Conservation (phyloP, 2,888 invertebrate species). For the Tetragnatha montana region DNA sequence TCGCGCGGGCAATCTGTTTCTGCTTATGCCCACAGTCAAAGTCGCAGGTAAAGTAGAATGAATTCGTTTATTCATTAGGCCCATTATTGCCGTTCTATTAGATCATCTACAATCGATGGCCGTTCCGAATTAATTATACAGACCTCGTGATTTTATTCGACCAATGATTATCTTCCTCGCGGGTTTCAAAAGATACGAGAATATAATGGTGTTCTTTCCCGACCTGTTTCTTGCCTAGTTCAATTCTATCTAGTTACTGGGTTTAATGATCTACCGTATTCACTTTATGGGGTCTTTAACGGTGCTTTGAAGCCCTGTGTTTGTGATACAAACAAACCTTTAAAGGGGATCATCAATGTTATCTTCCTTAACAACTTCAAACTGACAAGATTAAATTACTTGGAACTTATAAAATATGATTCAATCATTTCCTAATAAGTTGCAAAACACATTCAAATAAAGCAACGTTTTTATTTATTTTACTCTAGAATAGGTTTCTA, state of each 20-base stretch:
- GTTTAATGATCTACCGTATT: neutral
- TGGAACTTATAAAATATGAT: too few relatives aligned
- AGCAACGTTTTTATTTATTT: too few relatives aligned
- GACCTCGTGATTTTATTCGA: neutral
- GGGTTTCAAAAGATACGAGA: neutral
- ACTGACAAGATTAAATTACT: too few relatives aligned
- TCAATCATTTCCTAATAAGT: too few relatives aligned
- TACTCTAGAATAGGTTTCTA: too few relatives aligned
- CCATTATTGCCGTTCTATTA: constrained; percentile 23
- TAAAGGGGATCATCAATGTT: neutral
- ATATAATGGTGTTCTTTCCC: neutral
- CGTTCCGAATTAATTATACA: neutral
- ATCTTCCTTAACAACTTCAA: too few relatives aligned
- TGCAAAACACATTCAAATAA: too few relatives aligned
- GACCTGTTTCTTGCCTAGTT: neutral
- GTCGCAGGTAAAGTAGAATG: constrained; percentile 14
- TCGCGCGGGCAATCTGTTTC: constrained; percentile 1
- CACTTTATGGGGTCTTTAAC: neutral
- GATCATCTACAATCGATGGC: constrained; percentile 23
- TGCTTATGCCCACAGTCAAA: neutral
- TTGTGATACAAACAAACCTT: neutral
- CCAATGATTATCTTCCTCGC: neutral
- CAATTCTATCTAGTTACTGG: neutral
- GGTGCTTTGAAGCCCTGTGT: neutral
- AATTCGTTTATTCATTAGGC: constrained; percentile 49